Base-by-base conservation (phyloP, 2,888 invertebrate species). In the Eilema sororculum region DNA sequence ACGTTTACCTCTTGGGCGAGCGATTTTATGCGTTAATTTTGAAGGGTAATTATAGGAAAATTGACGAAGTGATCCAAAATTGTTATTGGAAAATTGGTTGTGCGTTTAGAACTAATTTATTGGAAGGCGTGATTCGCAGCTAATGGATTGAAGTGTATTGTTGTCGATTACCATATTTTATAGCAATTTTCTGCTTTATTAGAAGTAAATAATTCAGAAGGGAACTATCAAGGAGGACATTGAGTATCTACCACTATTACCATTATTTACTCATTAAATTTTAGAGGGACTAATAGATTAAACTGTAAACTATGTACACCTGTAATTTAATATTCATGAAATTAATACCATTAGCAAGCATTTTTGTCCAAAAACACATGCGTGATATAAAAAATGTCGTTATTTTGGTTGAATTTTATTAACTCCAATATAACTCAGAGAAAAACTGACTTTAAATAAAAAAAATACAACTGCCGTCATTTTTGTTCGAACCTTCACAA, bases 1-100 rank as follows among this genome's bases (percentile, higher is more conserved):
- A 67, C 78, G 79, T 80, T 80, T 80, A 67, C 72, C 71, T 73
- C 65, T 75, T 69, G 69, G 71, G 67, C 61, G 69, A 72, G 68
- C 66, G 72, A 76, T 71, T 72, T 80, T 80, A 78, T 76, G 78
- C 69, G 76, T 75, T 76, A 72, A 80, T 76, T 80, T 78, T 79
- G 72, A 80, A 79, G 71, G 60, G 72, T 78, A 76, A 80, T 80
- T 79, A 78, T 76, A 71, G 71, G 77, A 66, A 76, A 78, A 74
- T 79, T 70, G 69, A 68, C 28, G 61, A 69, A 56, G 70, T 66
- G 65, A 70, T 72, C 74, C 72, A 67, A 71, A 24, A 67, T 67
- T 65, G 41, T 62, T 65, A 68, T 62, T 65, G 65, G 73, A 76
- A 75, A 79, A 79, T 76, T 71, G 72, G 65, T 60, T 58, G 56